Base-by-base conservation (phyloP, 2,113 vertebrate species). In the rabbit (Oryctolagus cuniculus) region DNA sequence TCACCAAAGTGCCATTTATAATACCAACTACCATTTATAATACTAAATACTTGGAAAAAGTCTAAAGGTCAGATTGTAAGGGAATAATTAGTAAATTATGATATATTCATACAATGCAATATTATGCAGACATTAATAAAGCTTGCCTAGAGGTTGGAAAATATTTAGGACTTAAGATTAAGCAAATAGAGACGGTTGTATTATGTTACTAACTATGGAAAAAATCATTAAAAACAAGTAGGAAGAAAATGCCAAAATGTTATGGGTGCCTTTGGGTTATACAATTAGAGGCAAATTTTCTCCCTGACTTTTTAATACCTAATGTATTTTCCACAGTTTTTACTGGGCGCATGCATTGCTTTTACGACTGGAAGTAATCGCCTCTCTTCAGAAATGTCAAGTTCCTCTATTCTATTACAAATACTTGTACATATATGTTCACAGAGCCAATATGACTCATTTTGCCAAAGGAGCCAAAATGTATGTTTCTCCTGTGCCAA, bases 241-340 rank as follows among this genome's bases (percentile, higher is more conserved):
- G 27, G 38, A 69, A 72, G 72, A 87, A 93, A 87, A 87, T 81
- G 49, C 27, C 81, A 93, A 94, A 96, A 96, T 86, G 22, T 79
- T 74, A 92, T 31, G 3, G 24, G 22, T 90, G 34, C 61, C 74
- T 88, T 55, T 53, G 38, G 31, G 81, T 92, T 31, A 86, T 31
- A 55, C 19, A 31, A 96, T 93, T 94, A 82, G 5, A 91, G 19
- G 17, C 72, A 92, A 74, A 78, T 87, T 55, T 82, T 90, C 51
- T 90, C 24, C 31, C 10, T 84, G 34, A 75, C 83, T 64, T 95
- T 96, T 69, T 94, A 82, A 86, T 61, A 84, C 15, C 88, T 80
- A 64, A 77, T 53, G 9, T 63, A 69, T 69, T 91, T 97, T 92
- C 90, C 70, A 79, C 79, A 78, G 44, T 94, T 90, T 95, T 74